These are phyloP conservation scores for Oryzias dopingdopingensis DNA, from an alignment of 2,797 vertebrate genomes.

Conservation along the genomic window DNA sequence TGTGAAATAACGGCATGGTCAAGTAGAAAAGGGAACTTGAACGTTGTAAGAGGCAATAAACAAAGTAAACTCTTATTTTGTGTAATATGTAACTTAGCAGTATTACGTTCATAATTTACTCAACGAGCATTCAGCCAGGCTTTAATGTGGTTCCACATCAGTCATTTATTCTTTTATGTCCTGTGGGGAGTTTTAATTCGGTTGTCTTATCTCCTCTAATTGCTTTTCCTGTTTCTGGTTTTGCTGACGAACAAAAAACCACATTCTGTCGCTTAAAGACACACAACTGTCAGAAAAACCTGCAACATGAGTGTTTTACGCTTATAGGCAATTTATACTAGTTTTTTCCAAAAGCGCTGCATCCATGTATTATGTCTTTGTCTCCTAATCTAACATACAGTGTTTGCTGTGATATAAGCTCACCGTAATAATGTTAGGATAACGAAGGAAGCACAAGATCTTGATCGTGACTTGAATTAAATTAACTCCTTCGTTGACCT, in stretches of 20 bases:
- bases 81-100: too few species aligned
- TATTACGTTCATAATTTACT: too few species aligned
- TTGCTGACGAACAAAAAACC: conserved; percentile 33
- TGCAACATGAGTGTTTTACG: background rate
- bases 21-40: too few species aligned
- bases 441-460: conserved; percentile 52
- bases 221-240: conserved; percentile 57
- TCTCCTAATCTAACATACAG: background rate
- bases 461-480: conserved; percentile 39
- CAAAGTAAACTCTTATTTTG: too few species aligned
- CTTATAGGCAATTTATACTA: background rate
- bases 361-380: background rate
- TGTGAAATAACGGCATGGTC: too few species aligned
- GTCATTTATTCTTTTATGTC: conserved; percentile 45
- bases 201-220: conserved; percentile 56
- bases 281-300: background rate
- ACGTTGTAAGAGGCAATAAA: too few species aligned
- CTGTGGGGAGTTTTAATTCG: conserved; percentile 57
- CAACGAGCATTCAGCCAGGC: background rate
- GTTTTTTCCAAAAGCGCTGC: background rate
- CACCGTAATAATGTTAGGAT: conserved; percentile 45
- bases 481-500: conserved; percentile 46
- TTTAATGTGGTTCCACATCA: conserved; percentile 13
- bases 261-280: background rate
- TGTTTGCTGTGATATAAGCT: conserved; percentile 20